Evolutionary conservation across 2,113 vertebrate species (phyloP).

Genomic region (Xiphophorus maculatus): DNA sequence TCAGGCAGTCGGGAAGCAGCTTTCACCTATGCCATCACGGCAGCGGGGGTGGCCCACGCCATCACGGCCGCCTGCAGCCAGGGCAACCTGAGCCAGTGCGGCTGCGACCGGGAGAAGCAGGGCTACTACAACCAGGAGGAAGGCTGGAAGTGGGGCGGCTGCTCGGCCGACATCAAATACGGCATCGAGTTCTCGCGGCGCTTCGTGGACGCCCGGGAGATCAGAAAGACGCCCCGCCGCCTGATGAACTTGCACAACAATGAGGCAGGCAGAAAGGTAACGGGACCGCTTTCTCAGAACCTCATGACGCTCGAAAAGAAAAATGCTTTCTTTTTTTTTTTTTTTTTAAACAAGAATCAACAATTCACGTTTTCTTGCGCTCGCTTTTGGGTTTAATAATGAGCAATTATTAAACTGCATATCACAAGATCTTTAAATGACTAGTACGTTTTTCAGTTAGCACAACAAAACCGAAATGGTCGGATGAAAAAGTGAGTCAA

Average conservation of each 20-base stretch:
- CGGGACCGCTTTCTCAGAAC: not conserved
- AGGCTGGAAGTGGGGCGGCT: constrained; percentile 99
- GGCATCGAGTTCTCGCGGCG: constrained; percentile 98
- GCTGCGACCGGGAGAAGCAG: constrained; percentile 98
- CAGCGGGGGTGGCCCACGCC: constrained; percentile 94
- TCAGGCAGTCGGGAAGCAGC: constrained; percentile 98
- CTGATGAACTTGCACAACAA: constrained; percentile 99
- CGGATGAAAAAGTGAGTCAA: too few relatives aligned
- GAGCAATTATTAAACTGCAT: too few relatives aligned
- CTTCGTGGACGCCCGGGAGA: constrained; percentile 97
- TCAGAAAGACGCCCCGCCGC: constrained; percentile 95
- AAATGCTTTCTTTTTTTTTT: too few relatives aligned
- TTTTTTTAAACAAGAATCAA: not conserved
- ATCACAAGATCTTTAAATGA: too few relatives aligned
- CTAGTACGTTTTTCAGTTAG: too few relatives aligned
- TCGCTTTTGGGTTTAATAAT: constrained; percentile 1
- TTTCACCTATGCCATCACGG: constrained; percentile 98
- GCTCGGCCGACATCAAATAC: constrained; percentile 97
- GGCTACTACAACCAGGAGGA: constrained; percentile 98
- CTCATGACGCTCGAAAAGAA: too few relatives aligned
- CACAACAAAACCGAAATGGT: too few relatives aligned
- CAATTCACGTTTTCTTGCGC: not conserved
- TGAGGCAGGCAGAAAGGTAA: constrained; percentile 98
- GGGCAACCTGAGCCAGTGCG: constrained; percentile 97
- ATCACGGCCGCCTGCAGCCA: constrained; percentile 98